Evolutionary conservation across 2,113 vertebrate genomes (phyloP).

Genomic region (Xenopus tropicalis): UCB_Xtro_10.0 CM004443.2:140048001-140048500

Average conservation of each 20-base stretch:
- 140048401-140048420: slow-evolving; percentile 57
- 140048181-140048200: slow-evolving; percentile 3
- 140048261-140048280: slow-evolving; percentile 16
- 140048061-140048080: slow-evolving; percentile 10
- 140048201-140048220: slow-evolving; percentile 22
- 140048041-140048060: slow-evolving; percentile 42
- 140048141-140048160: neutral
- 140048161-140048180: neutral
- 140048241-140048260: slow-evolving; percentile 10
- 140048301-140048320: slow-evolving; percentile 45
- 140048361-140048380: slow-evolving; percentile 47
- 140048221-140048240: slow-evolving; percentile 32
- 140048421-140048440: no score
- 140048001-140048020: slow-evolving; percentile 53
- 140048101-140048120: slow-evolving; percentile 13
- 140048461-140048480: no score
- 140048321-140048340: slow-evolving; percentile 43
- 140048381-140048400: slow-evolving; percentile 48
- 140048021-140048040: slow-evolving; percentile 59
- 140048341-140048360: slow-evolving; percentile 40
- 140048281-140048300: slow-evolving; percentile 38
- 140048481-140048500: no score
- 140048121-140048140: slow-evolving; percentile 13
- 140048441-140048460: no score
- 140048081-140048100: slow-evolving; percentile 9